Evolutionary conservation across 2,113 vertebrate genomes (phyloP).

Genomic region (Dipodomys ordii): DNA sequence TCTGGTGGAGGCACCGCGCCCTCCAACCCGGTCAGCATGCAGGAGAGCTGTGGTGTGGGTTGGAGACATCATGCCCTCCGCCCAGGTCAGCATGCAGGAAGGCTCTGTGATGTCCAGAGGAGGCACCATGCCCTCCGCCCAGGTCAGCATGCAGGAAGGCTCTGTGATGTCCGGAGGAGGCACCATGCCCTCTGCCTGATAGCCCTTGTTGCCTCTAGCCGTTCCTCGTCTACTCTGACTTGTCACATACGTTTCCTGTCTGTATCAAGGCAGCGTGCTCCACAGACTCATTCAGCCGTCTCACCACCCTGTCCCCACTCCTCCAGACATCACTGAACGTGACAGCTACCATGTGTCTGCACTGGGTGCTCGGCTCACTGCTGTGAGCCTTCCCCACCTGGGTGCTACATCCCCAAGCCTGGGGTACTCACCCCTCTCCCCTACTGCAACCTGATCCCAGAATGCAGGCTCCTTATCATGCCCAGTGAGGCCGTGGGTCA

Average conservation of each 20-base stretch:
- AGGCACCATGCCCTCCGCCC: no score
- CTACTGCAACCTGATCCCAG: background rate
- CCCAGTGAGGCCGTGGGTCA: background rate
- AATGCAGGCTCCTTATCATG: no score
- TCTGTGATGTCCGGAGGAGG: background rate
- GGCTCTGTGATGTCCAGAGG: no score
- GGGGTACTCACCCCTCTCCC: no score
- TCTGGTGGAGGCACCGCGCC: background rate
- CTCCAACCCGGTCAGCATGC: no score
- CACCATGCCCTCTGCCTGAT: no score
- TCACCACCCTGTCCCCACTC: background rate
- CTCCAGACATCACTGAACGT: rapidly evolving
- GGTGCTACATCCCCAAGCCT: background rate
- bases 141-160: no score
- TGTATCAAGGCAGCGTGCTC: background rate
- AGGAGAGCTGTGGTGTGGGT: no score
- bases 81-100: no score
- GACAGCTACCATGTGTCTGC: no score
- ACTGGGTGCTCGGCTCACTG: background rate
- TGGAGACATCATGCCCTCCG: no score
- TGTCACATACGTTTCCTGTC: background rate
- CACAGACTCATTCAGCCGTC: background rate
- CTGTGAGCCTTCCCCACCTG: background rate
- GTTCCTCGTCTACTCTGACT: background rate
- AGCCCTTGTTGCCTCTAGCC: no score